Conservation (phyloP, 2,113 vertebrate genomes). For the Sylvia atricapilla region DNA sequence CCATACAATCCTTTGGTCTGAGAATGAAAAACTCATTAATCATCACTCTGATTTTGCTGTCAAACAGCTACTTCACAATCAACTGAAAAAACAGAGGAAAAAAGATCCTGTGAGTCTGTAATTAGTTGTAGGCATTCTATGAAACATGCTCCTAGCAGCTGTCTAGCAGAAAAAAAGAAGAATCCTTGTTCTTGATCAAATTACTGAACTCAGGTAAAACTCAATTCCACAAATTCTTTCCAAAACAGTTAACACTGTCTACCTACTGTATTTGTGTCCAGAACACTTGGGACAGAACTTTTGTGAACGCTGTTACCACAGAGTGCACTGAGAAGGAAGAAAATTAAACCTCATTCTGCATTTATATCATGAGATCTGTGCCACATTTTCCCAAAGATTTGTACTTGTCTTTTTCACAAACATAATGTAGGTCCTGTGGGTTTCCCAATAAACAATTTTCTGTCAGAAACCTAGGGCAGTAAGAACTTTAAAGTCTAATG, state of each 20-base stretch:
- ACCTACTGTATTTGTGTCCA: neutral
- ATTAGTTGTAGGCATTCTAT: neutral
- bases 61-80: neutral
- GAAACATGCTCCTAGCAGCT: neutral
- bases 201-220: neutral
- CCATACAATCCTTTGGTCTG: neutral
- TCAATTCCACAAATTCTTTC: neutral
- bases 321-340: neutral
- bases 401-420: neutral
- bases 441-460: neutral
- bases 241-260: neutral
- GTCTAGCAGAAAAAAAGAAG: neutral
- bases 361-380: neutral
- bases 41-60: neutral
- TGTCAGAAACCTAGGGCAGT: neutral
- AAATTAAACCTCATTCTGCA: neutral
- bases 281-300: neutral
- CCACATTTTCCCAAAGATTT: neutral
- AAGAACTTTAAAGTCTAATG: neutral
- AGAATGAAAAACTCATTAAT: neutral
- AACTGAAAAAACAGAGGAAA: neutral
- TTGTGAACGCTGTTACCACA: rapidly evolving
- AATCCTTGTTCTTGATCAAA: neutral
- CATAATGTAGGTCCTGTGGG: neutral
- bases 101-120: neutral